phyloP scores from a whole-genome alignment of 2,888 invertebrate genomes.

The Cryptocephalus moraei region DNA sequence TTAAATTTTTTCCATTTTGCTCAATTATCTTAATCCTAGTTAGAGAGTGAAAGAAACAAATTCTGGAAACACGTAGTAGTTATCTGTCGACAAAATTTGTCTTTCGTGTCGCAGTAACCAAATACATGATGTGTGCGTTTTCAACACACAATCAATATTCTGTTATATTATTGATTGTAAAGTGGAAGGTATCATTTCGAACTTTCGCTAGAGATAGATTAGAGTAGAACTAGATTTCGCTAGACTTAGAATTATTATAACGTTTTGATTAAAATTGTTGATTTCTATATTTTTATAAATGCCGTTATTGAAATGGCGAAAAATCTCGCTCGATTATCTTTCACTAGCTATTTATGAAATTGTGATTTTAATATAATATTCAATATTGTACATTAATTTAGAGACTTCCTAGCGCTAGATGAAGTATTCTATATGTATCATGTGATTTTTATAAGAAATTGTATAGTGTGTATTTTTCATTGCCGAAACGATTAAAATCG shows the following conservation, averaged over 20 bases:
- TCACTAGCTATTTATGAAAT: slow-evolving; percentile 20
- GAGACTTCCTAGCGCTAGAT: not conserved
- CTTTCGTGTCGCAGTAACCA: too few relatives aligned
- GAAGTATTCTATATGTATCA: not conserved
- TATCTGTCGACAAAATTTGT: too few relatives aligned
- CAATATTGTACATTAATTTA: too few relatives aligned
- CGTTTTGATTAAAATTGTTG: slow-evolving; percentile 1
- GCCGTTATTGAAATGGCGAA: slow-evolving; percentile 7
- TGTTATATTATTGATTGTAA: not conserved
- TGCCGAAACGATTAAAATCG: not conserved
- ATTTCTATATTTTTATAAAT: slow-evolving; percentile 5
- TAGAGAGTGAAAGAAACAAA: too few relatives aligned
- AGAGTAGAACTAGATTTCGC: too few relatives aligned
- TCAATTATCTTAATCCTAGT: too few relatives aligned
- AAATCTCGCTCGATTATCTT: slow-evolving; percentile 24
- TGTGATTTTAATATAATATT: slow-evolving; percentile 16
- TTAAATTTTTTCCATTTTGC: too few relatives aligned
- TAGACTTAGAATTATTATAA: not conserved
- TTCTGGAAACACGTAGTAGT: too few relatives aligned
- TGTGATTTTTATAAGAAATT: not conserved
- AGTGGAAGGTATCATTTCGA: too few relatives aligned
- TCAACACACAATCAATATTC: too few relatives aligned
- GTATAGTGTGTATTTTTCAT: not conserved
- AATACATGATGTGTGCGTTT: too few relatives aligned
- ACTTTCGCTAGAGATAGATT: too few relatives aligned